Conservation (phyloP, 2,888 invertebrate genomes). For the Ommatoiulus sabulosus region DNA sequence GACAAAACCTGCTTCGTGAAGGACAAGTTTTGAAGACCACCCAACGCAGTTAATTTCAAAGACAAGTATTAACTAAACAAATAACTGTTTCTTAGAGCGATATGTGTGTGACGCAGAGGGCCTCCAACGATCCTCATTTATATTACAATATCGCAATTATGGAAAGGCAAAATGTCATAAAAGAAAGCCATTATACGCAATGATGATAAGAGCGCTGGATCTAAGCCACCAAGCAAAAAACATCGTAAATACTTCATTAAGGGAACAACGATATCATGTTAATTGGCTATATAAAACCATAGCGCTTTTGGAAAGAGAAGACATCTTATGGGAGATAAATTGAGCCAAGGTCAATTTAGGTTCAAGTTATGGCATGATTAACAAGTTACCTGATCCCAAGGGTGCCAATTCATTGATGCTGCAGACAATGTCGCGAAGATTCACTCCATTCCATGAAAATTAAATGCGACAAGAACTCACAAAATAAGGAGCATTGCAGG, state of each 20-base stretch:
- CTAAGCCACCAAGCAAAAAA: not conserved
- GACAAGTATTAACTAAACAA: no score
- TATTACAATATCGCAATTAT: not conserved
- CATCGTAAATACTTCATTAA: not conserved
- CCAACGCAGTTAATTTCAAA: no score
- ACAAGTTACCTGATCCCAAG: no score
- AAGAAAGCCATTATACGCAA: not conserved
- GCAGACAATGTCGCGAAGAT: no score
- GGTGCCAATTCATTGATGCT: no score
- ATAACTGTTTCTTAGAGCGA: no score
- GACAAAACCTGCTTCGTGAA: no score
- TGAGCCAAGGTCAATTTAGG: not conserved
- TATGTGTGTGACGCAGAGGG: no score
- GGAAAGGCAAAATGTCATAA: not conserved
- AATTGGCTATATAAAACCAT: slow-evolving; percentile 4
- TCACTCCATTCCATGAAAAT: no score
- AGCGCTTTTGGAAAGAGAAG: not conserved
- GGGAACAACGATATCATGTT: not conserved
- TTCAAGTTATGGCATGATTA: not conserved
- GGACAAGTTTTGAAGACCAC: no score
- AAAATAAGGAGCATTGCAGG: no score
- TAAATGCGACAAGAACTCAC: no score
- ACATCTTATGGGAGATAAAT: not conserved
- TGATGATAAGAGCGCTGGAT: not conserved
- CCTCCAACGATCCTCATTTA: not conserved